Evolutionary conservation across 1,140 invertebrate genomes (phyloP).

Genomic region (Lamellibrachia luymesi): DNA sequence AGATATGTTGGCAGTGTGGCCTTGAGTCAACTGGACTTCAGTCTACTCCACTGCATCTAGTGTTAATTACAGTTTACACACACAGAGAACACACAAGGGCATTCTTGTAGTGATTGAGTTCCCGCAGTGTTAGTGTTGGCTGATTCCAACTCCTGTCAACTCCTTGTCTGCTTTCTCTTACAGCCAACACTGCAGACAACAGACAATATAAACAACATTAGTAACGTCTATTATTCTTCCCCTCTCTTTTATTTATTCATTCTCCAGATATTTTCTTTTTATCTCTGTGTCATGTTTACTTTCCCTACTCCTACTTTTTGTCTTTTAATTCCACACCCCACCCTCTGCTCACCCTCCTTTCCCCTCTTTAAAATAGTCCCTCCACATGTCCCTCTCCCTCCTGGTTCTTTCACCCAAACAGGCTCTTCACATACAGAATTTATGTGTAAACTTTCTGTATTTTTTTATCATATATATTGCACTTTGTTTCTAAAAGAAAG

Average conservation of each 20-base stretch:
- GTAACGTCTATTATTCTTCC: not conserved
- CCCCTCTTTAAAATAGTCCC: no score
- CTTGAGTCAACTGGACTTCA: not conserved
- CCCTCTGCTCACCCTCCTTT: no score
- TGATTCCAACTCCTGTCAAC: not conserved
- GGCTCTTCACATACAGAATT: no score
- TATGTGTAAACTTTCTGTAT: no score
- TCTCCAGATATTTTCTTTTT: no score
- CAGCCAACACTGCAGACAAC: not conserved
- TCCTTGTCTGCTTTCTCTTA: not conserved
- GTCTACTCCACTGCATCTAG: not conserved
- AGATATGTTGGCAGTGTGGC: not conserved
- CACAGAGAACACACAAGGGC: not conserved
- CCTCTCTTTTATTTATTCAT: not conserved
- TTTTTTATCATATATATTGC: no score
- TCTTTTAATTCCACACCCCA: no score
- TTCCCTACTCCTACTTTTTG: no score
- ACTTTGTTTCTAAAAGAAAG: no score
- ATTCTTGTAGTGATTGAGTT: not conserved
- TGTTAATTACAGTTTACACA: constrained; percentile 1
- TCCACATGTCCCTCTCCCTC: no score
- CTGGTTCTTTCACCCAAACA: no score
- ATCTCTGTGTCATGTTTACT: no score
- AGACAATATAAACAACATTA: not conserved
- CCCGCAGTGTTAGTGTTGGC: not conserved